phyloP scores from a whole-genome alignment of 2,113 vertebrate genomes.

The Phrynosoma blainvillii region DNA sequence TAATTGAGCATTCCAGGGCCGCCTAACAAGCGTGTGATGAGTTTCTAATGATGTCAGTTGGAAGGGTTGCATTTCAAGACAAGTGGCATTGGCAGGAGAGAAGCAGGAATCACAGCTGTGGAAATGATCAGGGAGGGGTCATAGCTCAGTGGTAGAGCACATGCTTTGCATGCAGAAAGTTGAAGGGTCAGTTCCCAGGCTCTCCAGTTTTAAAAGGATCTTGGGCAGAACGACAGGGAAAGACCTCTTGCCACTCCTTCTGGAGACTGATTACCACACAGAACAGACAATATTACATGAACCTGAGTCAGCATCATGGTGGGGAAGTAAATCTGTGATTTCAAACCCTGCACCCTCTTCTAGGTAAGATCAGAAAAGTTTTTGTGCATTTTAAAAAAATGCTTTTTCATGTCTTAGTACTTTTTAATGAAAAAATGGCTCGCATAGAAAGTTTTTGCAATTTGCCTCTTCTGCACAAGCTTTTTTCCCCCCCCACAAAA shows the following conservation, averaged over 20 bases:
- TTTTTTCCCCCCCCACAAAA: too few relatives aligned
- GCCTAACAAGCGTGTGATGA: constrained; percentile 34
- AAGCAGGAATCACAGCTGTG: neutral
- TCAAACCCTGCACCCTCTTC: neutral
- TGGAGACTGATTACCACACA: neutral
- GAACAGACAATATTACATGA: neutral
- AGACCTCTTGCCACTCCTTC: neutral
- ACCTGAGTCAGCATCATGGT: neutral
- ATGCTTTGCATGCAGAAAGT: neutral
- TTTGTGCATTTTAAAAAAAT: too few relatives aligned
- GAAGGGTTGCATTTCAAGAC: constrained; percentile 31
- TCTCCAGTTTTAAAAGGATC: neutral
- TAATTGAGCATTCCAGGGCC: constrained; percentile 13
- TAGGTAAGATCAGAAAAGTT: too few relatives aligned
- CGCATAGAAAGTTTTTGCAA: too few relatives aligned
- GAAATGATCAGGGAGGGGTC: neutral
- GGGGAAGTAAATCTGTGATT: neutral
- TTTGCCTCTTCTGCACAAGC: too few relatives aligned
- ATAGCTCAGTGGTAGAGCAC: neutral
- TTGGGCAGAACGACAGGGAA: neutral
- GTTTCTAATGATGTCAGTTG: constrained; percentile 21
- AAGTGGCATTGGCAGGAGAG: neutral
- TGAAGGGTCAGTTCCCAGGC: neutral
- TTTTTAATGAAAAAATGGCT: too few relatives aligned
- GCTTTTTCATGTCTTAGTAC: too few relatives aligned